phyloP scores from a whole-genome alignment of 2,113 vertebrate genomes.

The Gambusia holbrooki region DNA sequence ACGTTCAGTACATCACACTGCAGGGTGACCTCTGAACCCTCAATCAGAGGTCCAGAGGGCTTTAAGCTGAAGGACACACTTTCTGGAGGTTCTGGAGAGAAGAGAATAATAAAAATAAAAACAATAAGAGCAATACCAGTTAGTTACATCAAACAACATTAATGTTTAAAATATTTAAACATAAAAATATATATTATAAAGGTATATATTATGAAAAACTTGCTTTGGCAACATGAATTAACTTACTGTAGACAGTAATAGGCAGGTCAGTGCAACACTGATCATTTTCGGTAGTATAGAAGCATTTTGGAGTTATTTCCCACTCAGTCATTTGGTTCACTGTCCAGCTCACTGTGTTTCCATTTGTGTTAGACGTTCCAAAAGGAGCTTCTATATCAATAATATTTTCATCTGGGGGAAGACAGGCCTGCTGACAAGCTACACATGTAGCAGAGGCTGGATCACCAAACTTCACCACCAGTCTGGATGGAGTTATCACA shows the following conservation, averaged over 20 bases:
- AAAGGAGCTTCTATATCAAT: fast-evolving
- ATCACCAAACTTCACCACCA: slow-evolving; percentile 51
- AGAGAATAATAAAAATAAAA: background rate
- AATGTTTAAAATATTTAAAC: background rate
- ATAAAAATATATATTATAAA: background rate
- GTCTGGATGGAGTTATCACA: slow-evolving; percentile 14
- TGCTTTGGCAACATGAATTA: too few species aligned
- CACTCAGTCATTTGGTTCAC: background rate
- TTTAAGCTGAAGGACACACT: background rate
- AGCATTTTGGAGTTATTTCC: fast-evolving
- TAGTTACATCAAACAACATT: background rate
- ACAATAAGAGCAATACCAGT: background rate
- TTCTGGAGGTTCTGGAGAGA: background rate
- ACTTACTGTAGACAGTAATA: slow-evolving; percentile 11
- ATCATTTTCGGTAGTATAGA: fast-evolving
- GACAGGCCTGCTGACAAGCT: background rate
- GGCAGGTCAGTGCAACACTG: fast-evolving
- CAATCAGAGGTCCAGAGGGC: slow-evolving; percentile 11
- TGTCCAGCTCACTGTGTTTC: background rate
- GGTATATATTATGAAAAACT: too few species aligned
- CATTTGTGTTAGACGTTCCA: fast-evolving
- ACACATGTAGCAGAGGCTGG: background rate
- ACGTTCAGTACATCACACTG: slow-evolving; percentile 54
- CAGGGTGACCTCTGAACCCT: slow-evolving; percentile 34
- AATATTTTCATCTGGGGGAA: fast-evolving